Base-by-base conservation (phyloP, 2,888 invertebrate species). In the Perizoma affinitatum region DNA sequence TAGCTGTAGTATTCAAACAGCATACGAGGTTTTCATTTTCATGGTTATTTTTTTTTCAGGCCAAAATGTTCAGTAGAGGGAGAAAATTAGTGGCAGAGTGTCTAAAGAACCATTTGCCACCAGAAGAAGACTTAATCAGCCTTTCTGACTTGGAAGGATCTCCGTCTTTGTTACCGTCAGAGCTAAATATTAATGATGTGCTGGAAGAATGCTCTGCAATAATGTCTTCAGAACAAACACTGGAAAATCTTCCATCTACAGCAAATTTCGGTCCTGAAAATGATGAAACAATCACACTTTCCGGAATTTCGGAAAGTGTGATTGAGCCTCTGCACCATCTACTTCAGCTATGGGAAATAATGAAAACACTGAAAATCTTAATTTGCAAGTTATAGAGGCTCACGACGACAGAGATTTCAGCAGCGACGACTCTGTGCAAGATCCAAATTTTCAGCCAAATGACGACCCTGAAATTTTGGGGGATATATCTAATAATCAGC, bases 401-500 rank as follows among this genome's bases (percentile, higher is more conserved):
- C 47, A 55, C 47, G 55, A 55, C 47, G 48, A 55, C 47, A 55
- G 42, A 42, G 55, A 55, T 55, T 55, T 55, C 55, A 55, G 55
- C 55, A 55, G 55, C 48, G 48, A 55, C 48, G 55, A 48, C 55
- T 55, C 55, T 48, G 48, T 55, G 48, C 48, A 55, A 55, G 55
- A 48, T 55, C 55, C 55, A 1, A 55, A 48, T 55, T 55, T 55
- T 55, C 55, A 40, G 44, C 34, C 34, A 43, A 48, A 42, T 55
- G 41, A 47, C 10, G 47, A 41, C 47, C 41, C 36, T 36, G 36
- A 36, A 36, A 36, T 36, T 36, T 36, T 36, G 36, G 36, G 36
- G 36, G 36, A 52, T 51, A 58, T 58, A 41, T 58, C 51, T 40
- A 58, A 58, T 58, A 45, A 46, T 58, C 57, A 58, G 41, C 35